A percentile compares a stretch with the other conserved stretches of the same genome.
These are phyloP conservation scores for Lacerta agilis DNA, from an alignment of 2,797 vertebrate species.

Conservation along the genomic window DNA sequence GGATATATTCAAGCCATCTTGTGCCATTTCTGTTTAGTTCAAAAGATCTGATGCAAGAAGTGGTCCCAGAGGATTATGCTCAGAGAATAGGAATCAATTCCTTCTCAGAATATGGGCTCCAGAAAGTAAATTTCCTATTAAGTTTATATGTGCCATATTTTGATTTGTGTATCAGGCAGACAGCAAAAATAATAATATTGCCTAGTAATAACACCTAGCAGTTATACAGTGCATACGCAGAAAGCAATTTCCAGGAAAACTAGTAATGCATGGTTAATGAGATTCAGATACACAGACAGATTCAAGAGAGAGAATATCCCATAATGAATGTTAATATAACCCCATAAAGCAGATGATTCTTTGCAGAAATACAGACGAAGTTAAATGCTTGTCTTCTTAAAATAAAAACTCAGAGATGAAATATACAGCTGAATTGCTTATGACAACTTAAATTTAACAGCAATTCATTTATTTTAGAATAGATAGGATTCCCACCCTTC, in stretches of 20 bases:
- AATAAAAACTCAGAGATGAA: not conserved
- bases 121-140: not conserved
- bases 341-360: not conserved
- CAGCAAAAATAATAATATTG: conserved; percentile 36
- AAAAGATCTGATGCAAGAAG: not conserved
- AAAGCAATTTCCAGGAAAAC: conserved; percentile 34
- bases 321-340: conserved; percentile 12
- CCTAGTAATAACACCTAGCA: conserved; percentile 33
- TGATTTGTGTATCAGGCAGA: conserved; percentile 22
- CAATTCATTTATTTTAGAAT: not conserved
- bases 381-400: conserved; percentile 24
- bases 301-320: conserved; percentile 3
- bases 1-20: not conserved
- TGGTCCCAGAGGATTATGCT: not conserved
- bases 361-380: conserved; percentile 21
- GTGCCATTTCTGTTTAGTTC: not conserved
- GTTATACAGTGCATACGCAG: conserved; percentile 20
- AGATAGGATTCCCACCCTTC: not conserved
- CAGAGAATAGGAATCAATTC: not conserved
- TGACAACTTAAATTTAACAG: conserved; percentile 11
- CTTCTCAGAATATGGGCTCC: not conserved
- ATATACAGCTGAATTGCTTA: conserved; percentile 20
- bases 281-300: conserved; percentile 10
- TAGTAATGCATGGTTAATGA: conserved; percentile 31
- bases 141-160: not conserved